Evolutionary conservation across 2,797 vertebrate genomes (phyloP).

Genomic region (Siniperca scherzeri): DNA sequence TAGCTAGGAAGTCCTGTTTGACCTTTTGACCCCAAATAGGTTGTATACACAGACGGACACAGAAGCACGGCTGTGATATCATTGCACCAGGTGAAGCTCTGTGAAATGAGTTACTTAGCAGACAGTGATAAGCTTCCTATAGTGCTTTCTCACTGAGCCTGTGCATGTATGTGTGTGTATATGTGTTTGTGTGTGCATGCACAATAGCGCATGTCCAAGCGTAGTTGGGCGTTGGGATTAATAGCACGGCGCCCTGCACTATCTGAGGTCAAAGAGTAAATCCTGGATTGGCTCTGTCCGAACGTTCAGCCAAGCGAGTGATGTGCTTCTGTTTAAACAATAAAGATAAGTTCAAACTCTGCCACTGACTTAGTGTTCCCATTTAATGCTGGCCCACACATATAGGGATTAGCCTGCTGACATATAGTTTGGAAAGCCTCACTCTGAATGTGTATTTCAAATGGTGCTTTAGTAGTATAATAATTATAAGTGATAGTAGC

Average conservation of each 20-base stretch:
- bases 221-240: constrained; percentile 37
- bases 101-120: constrained; percentile 42
- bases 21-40: constrained; percentile 51
- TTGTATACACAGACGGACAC: constrained; percentile 30
- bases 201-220: constrained; percentile 17
- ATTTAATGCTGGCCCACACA: constrained; percentile 27
- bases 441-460: constrained; percentile 2
- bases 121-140: constrained; percentile 22
- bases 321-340: constrained; percentile 38
- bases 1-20: constrained; percentile 53
- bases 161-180: neutral
- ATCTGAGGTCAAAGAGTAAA: constrained; percentile 62
- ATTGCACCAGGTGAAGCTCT: constrained; percentile 34
- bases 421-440: constrained; percentile 22
- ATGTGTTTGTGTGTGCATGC: constrained; percentile 6
- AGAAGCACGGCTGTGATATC: constrained; percentile 52
- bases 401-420: constrained; percentile 26
- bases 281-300: constrained; percentile 23
- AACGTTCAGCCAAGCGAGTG: constrained; percentile 27
- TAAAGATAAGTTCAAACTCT: constrained; percentile 36
- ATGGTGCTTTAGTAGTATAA: constrained; percentile 17
- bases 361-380: constrained; percentile 9
- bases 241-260: constrained; percentile 4
- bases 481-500: neutral
- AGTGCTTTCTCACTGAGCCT: constrained; percentile 11